Conservation (phyloP, 2,888 invertebrate genomes). For the Lypha dubia region DNA sequence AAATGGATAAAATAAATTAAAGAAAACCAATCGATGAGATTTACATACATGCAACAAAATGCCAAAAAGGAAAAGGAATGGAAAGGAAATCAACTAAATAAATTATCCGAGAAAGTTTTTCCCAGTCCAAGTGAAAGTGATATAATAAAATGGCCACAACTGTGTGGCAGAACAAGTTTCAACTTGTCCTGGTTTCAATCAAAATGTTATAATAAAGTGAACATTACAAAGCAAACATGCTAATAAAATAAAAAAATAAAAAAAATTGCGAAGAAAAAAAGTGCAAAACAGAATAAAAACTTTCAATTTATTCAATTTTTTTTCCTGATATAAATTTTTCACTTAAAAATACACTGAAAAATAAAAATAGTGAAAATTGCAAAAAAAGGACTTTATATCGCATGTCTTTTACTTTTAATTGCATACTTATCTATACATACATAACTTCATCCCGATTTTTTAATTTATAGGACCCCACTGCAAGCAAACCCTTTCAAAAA, state of each 20-base stretch:
- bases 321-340: background rate
- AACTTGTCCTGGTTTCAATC: conserved; percentile 35
- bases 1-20: background rate
- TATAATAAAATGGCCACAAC: conserved; percentile 59
- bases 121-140: conserved; percentile 67
- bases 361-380: background rate
- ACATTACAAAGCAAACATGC: conserved; percentile 14
- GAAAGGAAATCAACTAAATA: background rate
- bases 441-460: too few species aligned
- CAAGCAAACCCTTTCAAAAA: too few species aligned
- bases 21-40: background rate
- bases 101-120: conserved; percentile 2
- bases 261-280: background rate
- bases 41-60: background rate
- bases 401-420: too few species aligned
- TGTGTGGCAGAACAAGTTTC: conserved; percentile 50
- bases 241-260: conserved; percentile 5
- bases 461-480: too few species aligned
- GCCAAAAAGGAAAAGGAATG: conserved; percentile 22
- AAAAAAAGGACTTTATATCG: background rate
- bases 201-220: conserved; percentile 44
- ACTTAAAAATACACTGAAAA: background rate
- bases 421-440: too few species aligned
- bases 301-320: background rate
- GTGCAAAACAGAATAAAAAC: conserved; percentile 13